Evolutionary conservation across 2,797 vertebrate species (phyloP).

Genomic region (Ctenosaura bakeri): DNA sequence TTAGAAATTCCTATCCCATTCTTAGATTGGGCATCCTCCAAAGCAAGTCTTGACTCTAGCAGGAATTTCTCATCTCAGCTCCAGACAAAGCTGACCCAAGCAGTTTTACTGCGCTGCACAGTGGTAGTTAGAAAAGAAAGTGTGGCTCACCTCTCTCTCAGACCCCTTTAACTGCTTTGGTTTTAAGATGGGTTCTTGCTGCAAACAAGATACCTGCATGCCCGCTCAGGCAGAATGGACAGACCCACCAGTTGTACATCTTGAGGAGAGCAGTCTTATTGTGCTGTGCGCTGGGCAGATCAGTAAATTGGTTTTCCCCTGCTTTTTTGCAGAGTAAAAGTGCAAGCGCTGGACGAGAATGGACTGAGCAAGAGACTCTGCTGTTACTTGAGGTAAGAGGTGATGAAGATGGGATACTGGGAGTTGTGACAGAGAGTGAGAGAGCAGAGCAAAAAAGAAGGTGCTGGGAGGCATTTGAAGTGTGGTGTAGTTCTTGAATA

Average conservation of each 20-base stretch:
- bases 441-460: no score
- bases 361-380: slow-evolving; percentile 97
- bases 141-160: not conserved
- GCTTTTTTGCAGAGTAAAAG: slow-evolving; percentile 85
- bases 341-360: slow-evolving; percentile 89
- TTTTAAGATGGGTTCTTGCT: not conserved
- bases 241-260: not conserved
- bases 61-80: not conserved
- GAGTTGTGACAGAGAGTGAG: not conserved
- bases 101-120: not conserved
- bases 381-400: slow-evolving; percentile 92
- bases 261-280: not conserved
- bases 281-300: not conserved
- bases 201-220: not conserved
- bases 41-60: not conserved
- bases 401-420: not conserved
- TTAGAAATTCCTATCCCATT: not conserved
- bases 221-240: not conserved
- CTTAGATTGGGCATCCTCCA: not conserved
- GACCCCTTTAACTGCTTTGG: not conserved
- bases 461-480: not conserved
- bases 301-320: not conserved
- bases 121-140: not conserved
- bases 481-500: not conserved
- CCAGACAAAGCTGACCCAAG: not conserved